Percentiles rank a stretch among this genome's conserved stretches.
These are phyloP conservation scores for Potamarius usumacintae DNA, from an alignment of 2,113 vertebrate species.

Conservation along the genomic window DNA sequence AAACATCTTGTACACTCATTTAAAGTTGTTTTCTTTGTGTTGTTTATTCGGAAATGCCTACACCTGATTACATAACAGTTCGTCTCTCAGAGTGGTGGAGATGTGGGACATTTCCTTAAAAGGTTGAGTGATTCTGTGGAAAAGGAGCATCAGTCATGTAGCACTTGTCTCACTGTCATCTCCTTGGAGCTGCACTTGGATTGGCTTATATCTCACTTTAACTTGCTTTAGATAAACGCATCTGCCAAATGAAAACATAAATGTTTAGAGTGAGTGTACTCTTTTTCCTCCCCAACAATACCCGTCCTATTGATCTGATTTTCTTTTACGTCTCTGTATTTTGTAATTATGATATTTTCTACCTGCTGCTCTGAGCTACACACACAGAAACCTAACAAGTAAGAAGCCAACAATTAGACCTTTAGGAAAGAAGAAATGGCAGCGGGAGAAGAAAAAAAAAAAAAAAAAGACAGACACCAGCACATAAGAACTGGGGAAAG, in stretches of 20 bases:
- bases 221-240: neutral
- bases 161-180: neutral
- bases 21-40: neutral
- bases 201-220: neutral
- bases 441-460: slow-evolving; percentile 51
- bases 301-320: slow-evolving; percentile 9
- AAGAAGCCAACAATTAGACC: slow-evolving; percentile 9
- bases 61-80: neutral
- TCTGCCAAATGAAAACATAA: neutral
- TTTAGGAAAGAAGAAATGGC: slow-evolving; percentile 11
- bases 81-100: neutral
- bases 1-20: neutral
- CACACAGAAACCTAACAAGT: neutral
- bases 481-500: slow-evolving; percentile 15
- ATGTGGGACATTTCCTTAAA: neutral
- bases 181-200: neutral
- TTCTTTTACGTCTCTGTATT: neutral
- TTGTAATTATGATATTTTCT: slow-evolving; percentile 35
- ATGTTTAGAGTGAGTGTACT: neutral
- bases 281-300: neutral
- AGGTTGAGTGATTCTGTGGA: neutral
- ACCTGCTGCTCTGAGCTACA: slow-evolving; percentile 6
- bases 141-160: neutral
- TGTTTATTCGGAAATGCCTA: neutral
- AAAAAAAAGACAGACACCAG: slow-evolving; percentile 69